Base-by-base conservation (phyloP, 2,113 vertebrate species). In the Nesogale talazaci region DNA sequence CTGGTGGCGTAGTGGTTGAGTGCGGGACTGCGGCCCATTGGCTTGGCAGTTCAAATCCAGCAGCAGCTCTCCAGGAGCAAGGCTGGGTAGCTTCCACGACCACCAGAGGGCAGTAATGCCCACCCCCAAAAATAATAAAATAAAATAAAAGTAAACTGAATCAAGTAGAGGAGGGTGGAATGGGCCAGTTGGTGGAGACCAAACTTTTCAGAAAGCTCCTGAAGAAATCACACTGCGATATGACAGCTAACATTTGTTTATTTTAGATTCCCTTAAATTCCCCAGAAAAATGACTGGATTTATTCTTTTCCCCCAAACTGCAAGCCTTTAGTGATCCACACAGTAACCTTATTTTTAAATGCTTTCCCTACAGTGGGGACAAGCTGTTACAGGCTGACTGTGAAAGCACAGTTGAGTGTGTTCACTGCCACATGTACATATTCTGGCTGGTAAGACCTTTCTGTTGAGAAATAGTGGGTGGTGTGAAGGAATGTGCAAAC, bases 401-500 rank as follows among this genome's bases (percentile, higher is more conserved):
- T 83, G 59, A 94, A 90, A 85, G 86, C 72, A 93, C 91, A 75
- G 29, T 75, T 75, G 11, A 82, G 69, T 82, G 38, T 69, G 31
- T 57, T 20, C 23, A 83, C 70, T 65, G 31, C 0, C 63, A 74
- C 56, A 72, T 88, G 72, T 57, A 83, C 95, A 75, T 74, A 29
- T 17, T 52, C 70, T 83, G 70, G 34, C 79, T 83, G 63, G 88
- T 56, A 81, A 72, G 80, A 90, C 16, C 65, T 82, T 83, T 90
- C 78, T 82, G 89, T 72, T 70, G 67, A 95, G 11, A 82, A 92
- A 83, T 52, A 81, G 59, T 86, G 77, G 40, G 38, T 65, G 11
- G 83, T 96, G 72, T 90, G 36, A 82, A 89, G 84, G 57, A 93
- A 86, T 63, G 61, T 78, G 77, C 34, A 94, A 94, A 92, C 90